Evolutionary conservation across 2,113 vertebrate genomes (phyloP).

Genomic region (Alectura lathami): DNA sequence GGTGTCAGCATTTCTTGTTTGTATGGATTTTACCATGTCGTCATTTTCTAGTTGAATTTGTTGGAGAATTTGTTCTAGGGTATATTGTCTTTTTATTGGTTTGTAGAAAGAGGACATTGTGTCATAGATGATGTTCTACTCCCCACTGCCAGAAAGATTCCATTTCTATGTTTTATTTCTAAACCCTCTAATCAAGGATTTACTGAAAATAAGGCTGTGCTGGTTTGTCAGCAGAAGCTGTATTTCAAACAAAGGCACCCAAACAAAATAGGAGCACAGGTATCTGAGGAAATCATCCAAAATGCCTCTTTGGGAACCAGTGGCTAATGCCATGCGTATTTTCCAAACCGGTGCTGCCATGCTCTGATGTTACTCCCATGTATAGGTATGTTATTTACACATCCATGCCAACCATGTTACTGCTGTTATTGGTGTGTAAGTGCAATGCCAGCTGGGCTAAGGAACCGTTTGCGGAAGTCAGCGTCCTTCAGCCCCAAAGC

Average conservation of each 20-base stretch:
- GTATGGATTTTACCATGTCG: neutral
- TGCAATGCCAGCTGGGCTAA: neutral
- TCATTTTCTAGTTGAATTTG: slow-evolving; percentile 36
- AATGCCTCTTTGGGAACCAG: neutral
- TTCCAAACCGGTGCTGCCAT: neutral
- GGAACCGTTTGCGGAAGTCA: too few species aligned
- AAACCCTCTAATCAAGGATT: neutral
- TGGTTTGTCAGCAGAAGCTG: neutral
- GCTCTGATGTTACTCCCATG: neutral
- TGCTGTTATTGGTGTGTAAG: neutral
- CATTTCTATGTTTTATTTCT: neutral
- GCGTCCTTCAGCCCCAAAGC: neutral
- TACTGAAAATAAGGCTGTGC: neutral
- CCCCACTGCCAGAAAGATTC: neutral
- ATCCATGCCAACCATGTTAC: neutral
- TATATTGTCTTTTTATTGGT: neutral
- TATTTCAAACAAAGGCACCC: neutral
- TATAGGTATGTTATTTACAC: neutral
- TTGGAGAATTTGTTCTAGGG: neutral
- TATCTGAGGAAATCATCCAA: neutral
- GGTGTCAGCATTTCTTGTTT: neutral
- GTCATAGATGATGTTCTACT: neutral
- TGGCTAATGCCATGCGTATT: neutral
- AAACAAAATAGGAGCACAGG: neutral
- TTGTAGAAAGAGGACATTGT: neutral